A percentile compares a stretch with the other conserved stretches of the same genome.
Evolutionary conservation across 2,113 vertebrate species (phyloP).

Genomic region (Castor canadensis): DNA sequence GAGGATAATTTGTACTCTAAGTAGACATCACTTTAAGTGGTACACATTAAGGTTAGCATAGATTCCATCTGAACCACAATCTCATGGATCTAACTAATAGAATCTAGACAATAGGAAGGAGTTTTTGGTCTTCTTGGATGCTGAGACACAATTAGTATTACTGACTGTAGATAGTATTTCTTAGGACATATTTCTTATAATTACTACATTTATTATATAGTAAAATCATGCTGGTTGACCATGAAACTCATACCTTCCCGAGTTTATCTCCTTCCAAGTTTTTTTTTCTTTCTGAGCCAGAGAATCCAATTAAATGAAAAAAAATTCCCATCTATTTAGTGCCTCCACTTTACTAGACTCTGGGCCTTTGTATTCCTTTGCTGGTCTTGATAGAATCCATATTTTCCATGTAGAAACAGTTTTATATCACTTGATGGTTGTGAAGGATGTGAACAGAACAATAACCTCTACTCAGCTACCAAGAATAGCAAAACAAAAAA

Average conservation of each 20-base stretch:
- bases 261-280: conserved; percentile 41
- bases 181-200: conserved; percentile 4
- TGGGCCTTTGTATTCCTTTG: neutral
- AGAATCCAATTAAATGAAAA: conserved; percentile 46
- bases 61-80: neutral
- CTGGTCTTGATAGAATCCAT: neutral
- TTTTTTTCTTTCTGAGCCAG: conserved; percentile 5
- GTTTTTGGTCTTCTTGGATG: neutral
- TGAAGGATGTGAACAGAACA: neutral
- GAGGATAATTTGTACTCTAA: neutral
- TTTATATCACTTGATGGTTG: neutral
- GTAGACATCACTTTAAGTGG: neutral
- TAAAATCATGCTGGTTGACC: conserved; percentile 34
- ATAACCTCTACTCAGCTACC: no score
- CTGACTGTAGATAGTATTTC: conserved; percentile 16
- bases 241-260: conserved; percentile 40
- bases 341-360: neutral
- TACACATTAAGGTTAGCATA: neutral
- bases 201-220: conserved; percentile 32
- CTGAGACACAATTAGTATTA: neutral
- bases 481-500: no score
- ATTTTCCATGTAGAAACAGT: neutral
- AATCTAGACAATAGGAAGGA: conserved; percentile 21
- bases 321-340: conserved; percentile 40
- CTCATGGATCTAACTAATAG: neutral